Conservation (phyloP, 2,888 invertebrate genomes). For the Eilema caniola region DNA sequence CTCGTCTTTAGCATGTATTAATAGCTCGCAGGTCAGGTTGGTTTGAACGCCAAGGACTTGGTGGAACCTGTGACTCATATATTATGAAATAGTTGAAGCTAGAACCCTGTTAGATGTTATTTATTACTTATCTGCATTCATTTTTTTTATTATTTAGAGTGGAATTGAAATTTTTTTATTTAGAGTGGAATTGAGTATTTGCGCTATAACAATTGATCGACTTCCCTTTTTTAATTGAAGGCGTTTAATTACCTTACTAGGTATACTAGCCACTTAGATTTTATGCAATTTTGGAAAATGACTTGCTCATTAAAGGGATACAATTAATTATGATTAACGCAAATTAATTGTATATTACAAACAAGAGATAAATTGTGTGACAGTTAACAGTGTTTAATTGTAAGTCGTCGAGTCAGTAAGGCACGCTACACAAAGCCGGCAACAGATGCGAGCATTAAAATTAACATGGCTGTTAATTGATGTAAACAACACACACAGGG, state of each 20-base stretch:
- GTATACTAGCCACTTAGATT: background rate
- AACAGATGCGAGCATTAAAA: slow-evolving; percentile 74
- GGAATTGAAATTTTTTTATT: too few species aligned
- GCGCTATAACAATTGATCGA: too few species aligned
- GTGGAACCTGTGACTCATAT: background rate
- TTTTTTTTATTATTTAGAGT: background rate
- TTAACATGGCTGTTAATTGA: slow-evolving; percentile 82
- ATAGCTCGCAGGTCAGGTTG: background rate
- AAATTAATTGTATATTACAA: slow-evolving; percentile 39
- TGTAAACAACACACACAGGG: slow-evolving; percentile 79
- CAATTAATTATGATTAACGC: slow-evolving; percentile 30
- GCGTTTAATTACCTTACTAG: background rate
- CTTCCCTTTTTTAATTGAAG: too few species aligned
- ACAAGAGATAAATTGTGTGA: slow-evolving; percentile 43
- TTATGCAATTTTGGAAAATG: slow-evolving; percentile 7
- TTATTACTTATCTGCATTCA: background rate
- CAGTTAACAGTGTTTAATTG: slow-evolving; percentile 50
- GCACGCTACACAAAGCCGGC: slow-evolving; percentile 61
- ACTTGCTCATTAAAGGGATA: slow-evolving; percentile 23
- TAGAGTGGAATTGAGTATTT: too few species aligned
- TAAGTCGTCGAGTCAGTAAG: slow-evolving; percentile 58
- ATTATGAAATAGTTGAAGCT: background rate
- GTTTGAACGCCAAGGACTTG: background rate
- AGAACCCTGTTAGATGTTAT: background rate
- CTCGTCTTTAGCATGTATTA: background rate